Percentiles rank a stretch among this genome's conserved stretches.
These are phyloP conservation scores for Epicauta chinensis DNA, from an alignment of 1,140 invertebrate species.

Conservation along the genomic window DNA sequence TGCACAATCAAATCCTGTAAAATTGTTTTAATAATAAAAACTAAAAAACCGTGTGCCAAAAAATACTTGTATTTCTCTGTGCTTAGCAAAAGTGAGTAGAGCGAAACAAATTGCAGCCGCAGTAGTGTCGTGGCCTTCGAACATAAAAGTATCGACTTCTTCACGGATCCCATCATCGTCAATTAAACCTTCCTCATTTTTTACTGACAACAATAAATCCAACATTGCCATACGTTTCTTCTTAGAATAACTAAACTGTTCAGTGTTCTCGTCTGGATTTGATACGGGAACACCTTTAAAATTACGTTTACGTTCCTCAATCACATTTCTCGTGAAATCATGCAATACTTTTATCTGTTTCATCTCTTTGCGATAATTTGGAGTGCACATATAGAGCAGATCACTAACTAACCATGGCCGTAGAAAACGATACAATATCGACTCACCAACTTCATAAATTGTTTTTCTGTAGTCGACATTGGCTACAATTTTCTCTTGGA, in stretches of 20 bases:
- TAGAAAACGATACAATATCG: slow-evolving; percentile 46
- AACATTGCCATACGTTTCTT: slow-evolving; percentile 68
- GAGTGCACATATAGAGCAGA: slow-evolving; percentile 47
- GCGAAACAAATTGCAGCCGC: slow-evolving; percentile 39
- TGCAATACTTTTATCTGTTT: slow-evolving; percentile 52
- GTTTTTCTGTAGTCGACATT: slow-evolving; percentile 57
- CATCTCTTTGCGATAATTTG: slow-evolving; percentile 45
- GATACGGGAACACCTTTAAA: not conserved
- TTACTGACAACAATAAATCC: slow-evolving; percentile 64
- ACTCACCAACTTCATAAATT: slow-evolving; percentile 40
- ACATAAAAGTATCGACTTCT: slow-evolving; percentile 79
- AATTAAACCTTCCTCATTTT: slow-evolving; percentile 46
- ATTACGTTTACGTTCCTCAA: slow-evolving; percentile 20
- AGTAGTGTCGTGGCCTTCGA: slow-evolving; percentile 51
- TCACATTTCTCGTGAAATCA: slow-evolving; percentile 50
- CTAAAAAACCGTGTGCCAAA: not conserved
- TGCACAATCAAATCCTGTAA: slow-evolving; percentile 7
- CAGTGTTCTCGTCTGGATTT: not conserved
- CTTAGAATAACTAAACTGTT: not conserved
- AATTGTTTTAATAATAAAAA: not conserved
- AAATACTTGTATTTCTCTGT: slow-evolving; percentile 28
- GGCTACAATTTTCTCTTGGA: slow-evolving; percentile 52
- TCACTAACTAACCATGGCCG: slow-evolving; percentile 54
- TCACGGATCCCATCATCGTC: slow-evolving; percentile 63
- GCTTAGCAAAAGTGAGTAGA: slow-evolving; percentile 39